Conservation (phyloP, 1,140 invertebrate genomes). For the Agraylea sexmaculata region DNA sequence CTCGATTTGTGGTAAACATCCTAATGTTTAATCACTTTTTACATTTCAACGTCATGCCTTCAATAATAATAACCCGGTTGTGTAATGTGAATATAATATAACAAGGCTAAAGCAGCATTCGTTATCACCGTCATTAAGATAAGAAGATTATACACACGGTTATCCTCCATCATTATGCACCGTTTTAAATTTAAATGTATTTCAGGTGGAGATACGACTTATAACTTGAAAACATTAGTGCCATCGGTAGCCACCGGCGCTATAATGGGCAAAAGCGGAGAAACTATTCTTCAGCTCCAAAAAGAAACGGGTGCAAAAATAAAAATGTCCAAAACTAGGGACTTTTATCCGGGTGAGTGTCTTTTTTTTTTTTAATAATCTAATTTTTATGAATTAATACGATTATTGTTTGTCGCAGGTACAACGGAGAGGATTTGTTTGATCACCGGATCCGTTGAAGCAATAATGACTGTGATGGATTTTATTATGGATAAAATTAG, state of each 20-base stretch:
- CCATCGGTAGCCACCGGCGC: conserved; percentile 91
- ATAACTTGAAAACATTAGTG: conserved; percentile 92
- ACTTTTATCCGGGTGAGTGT: conserved; percentile 88
- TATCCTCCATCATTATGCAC: no score
- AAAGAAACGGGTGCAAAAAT: conserved; percentile 90
- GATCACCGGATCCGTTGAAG: conserved; percentile 87
- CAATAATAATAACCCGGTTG: no score
- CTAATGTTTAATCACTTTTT: no score
- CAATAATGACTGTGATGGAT: conserved; percentile 85
- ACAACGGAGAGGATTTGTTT: conserved; percentile 95
- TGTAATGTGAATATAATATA: no score
- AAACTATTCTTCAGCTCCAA: conserved; percentile 93
- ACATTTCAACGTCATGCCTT: no score
- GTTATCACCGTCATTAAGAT: no score
- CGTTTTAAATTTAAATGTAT: no score
- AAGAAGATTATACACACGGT: no score
- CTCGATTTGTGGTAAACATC: no score
- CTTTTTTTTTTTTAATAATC: background rate
- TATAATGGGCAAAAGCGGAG: conserved; percentile 95
- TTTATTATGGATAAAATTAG: conserved; percentile 98
- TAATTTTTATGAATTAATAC: conserved; percentile 1
- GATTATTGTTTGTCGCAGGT: conserved; percentile 43
- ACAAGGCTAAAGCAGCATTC: no score
- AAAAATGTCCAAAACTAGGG: conserved; percentile 97
- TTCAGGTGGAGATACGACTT: conserved; percentile 58